Evolutionary conservation across 2,888 invertebrate species (phyloP).

Genomic region (Tillus elongatus): DNA sequence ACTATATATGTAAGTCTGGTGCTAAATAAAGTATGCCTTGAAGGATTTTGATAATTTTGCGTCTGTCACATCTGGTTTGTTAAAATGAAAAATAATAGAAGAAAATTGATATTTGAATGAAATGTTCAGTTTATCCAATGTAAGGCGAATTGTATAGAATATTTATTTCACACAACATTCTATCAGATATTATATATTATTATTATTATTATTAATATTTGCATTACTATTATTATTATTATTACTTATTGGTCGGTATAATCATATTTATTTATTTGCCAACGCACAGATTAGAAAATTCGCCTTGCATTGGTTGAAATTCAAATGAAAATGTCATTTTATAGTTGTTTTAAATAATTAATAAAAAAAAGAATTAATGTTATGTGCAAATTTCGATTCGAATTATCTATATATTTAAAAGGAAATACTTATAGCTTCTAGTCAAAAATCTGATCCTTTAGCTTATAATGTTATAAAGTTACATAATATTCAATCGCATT

Average conservation of each 20-base stretch:
- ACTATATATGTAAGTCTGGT: constrained; percentile 42
- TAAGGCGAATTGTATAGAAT: too few species aligned
- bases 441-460: constrained; percentile 28
- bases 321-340: too few species aligned
- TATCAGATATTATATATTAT: constrained; percentile 16
- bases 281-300: too few species aligned
- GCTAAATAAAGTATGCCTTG: constrained; percentile 41
- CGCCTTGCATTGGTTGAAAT: too few species aligned
- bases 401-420: neutral
- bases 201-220: constrained; percentile 7
- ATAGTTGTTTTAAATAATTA: too few species aligned
- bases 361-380: neutral
- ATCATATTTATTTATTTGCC: neutral
- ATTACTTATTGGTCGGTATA: neutral
- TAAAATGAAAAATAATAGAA: constrained; percentile 8
- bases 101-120: too few species aligned
- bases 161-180: too few species aligned
- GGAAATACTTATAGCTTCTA: constrained; percentile 13
- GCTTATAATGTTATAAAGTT: constrained; percentile 42
- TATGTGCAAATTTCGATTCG: neutral
- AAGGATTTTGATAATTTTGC: constrained; percentile 25
- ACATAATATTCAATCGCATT: constrained; percentile 42
- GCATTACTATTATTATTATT: neutral
- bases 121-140: too few species aligned
- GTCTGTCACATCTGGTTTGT: constrained; percentile 27